Conservation (phyloP, 23 tunicate species). For the Clavelina lepadiformis region DNA sequence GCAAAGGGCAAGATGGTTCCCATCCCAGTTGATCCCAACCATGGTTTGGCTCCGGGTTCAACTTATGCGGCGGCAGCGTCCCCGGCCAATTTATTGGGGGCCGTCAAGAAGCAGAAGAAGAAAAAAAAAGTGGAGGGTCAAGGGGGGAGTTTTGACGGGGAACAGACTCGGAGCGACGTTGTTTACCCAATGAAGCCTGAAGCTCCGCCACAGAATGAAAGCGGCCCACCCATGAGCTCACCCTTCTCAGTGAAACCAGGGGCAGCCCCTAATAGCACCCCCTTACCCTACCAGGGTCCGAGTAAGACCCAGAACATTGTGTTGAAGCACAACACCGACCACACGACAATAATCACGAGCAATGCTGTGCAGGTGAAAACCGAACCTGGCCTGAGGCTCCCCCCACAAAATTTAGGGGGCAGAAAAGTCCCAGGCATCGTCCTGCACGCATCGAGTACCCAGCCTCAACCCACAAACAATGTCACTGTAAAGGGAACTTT, state of each 20-base stretch:
- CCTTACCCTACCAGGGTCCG: background rate
- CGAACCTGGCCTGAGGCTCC: conserved; percentile 14
- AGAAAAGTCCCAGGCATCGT: conserved; percentile 41
- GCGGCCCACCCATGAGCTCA: background rate
- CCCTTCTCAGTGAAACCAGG: background rate
- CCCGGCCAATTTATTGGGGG: background rate
- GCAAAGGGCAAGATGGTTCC: conserved; percentile 89
- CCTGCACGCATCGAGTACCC: conserved; percentile 15
- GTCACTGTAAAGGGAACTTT: conserved; percentile 64
- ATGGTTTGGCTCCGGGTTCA: background rate
- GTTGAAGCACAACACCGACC: background rate
- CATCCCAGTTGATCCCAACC: conserved; percentile 74
- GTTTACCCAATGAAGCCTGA: background rate
- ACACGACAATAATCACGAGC: background rate
- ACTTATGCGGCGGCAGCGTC: conserved; percentile 7
- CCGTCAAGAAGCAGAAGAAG: conserved; percentile 26
- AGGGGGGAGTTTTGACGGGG: background rate
- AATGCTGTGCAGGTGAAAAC: background rate
- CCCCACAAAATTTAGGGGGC: conserved; percentile 11
- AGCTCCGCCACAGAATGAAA: background rate
- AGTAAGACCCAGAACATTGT: background rate
- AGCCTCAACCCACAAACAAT: conserved; percentile 12
- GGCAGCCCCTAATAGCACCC: background rate
- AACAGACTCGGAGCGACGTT: background rate
- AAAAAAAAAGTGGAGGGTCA: conserved; percentile 22